phyloP scores from a whole-genome alignment of 2,113 vertebrate species.

The Gymnocephalus cernua region DNA sequence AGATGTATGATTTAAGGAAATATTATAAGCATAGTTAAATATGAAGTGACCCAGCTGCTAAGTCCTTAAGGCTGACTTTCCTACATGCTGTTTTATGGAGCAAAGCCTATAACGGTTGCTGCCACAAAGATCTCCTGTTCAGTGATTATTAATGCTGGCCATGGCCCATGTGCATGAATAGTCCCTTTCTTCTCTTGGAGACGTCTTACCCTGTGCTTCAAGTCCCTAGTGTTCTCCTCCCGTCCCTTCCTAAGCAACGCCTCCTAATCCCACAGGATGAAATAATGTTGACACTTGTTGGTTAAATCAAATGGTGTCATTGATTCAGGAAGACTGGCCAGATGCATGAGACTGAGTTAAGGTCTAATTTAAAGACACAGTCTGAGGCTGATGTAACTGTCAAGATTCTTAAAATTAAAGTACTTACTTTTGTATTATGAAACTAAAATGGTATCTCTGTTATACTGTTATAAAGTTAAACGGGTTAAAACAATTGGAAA shows the following conservation, averaged over 20 bases:
- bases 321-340: conserved; percentile 36
- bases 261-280: conserved; percentile 42
- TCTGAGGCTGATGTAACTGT: too few species aligned
- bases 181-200: conserved; percentile 61
- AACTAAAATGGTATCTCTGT: not conserved
- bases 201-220: conserved; percentile 32
- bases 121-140: conserved; percentile 66
- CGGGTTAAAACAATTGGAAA: not conserved
- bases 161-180: conserved; percentile 66
- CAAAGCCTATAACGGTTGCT: not conserved
- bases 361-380: conserved; percentile 1
- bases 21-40: not conserved
- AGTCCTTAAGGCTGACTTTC: not conserved
- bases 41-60: not conserved
- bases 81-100: conserved; percentile 9
- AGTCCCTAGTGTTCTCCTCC: conserved; percentile 50
- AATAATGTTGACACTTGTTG: conserved; percentile 48
- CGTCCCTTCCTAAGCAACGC: conserved; percentile 39
- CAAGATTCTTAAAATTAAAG: not conserved
- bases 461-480: not conserved
- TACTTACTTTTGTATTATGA: not conserved
- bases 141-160: conserved; percentile 64
- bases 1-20: not conserved
- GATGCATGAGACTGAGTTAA: conserved; percentile 5
- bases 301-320: conserved; percentile 49